Base-by-base conservation (phyloP, 2,113 vertebrate species). In the Anolis sagrei region DNA sequence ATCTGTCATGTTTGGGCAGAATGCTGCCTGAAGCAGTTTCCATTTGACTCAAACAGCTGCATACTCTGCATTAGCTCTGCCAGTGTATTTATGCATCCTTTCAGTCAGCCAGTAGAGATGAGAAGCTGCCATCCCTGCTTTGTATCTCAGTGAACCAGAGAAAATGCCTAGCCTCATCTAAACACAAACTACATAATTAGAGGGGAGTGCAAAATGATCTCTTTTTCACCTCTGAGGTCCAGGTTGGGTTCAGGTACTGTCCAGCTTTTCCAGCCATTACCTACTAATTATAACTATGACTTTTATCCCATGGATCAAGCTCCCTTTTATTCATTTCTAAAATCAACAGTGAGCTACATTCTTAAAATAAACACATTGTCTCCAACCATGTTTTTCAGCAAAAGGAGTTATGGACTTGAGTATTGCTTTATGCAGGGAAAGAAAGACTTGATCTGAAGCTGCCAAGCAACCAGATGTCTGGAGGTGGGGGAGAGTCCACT, bases 11-110 rank as follows among this genome's bases (percentile, higher is more conserved):
- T 88, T 84, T 87, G 91, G 82, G 84, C 87, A 0, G 76, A 39
- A 68, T 77, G 74, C 85, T 85, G 82, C 87, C 90, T 51, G 0
- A 0, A 89, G 93, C 90, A 4, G 5, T 64, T 66, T 86, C 51
- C 77, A 87, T 88, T 90, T 82, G 84, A 89, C 91, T 89, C 89
- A 81, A 88, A 79, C 90, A 94, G 91, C 93, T 93, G 93, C 76
- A 84, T 66, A 74, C 88, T 87, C 85, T 79, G 61, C 78, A 75
- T 54, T 89, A 79, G 81, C 81, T 34, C 27, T 87, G 81, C 77
- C 85, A 90, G 76, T 76, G 61, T 87, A 58, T 90, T 90, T 85
- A 82, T 89, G 86, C 73, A 86, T 88, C 86, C 84, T 86, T 80
- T 51, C 84, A 74, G 79, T 93, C 89, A 84, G 81, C 77, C 89